phyloP scores from a whole-genome alignment of 2,113 vertebrate genomes.

The Sapayoa aenigma region DNA sequence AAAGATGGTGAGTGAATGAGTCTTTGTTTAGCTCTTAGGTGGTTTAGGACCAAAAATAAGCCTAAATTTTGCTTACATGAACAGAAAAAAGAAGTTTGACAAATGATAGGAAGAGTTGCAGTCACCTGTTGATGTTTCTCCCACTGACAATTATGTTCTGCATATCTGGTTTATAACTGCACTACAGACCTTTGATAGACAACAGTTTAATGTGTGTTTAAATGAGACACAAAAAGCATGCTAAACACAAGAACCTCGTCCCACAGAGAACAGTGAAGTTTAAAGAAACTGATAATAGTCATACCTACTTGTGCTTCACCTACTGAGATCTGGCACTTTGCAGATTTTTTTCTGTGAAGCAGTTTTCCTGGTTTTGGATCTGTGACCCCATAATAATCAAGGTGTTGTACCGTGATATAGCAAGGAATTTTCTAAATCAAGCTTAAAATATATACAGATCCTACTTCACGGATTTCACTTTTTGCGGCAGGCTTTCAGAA shows the following conservation, averaged over 20 bases:
- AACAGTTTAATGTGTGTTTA: neutral
- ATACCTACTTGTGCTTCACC: no score
- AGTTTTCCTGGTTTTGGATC: no score
- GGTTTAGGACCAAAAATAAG: neutral
- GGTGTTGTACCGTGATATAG: no score
- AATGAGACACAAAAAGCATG: neutral
- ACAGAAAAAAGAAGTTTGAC: neutral
- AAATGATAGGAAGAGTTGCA: neutral
- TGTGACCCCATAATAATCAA: no score
- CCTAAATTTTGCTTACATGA: neutral
- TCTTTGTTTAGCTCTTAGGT: neutral
- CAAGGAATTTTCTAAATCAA: no score
- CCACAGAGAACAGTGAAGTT: neutral
- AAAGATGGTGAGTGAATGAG: neutral
- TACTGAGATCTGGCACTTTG: no score
- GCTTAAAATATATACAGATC: no score
- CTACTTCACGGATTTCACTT: no score
- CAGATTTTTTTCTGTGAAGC: no score
- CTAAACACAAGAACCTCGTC: neutral
- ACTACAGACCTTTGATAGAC: neutral
- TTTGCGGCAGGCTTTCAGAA: no score
- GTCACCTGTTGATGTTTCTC: neutral
- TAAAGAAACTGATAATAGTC: neutral
- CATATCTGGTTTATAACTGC: neutral
- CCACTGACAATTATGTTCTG: neutral